These are phyloP conservation scores for Microctenopoma steveboyesi DNA, from an alignment of 2,797 vertebrate species.

Conservation along the genomic window DNA sequence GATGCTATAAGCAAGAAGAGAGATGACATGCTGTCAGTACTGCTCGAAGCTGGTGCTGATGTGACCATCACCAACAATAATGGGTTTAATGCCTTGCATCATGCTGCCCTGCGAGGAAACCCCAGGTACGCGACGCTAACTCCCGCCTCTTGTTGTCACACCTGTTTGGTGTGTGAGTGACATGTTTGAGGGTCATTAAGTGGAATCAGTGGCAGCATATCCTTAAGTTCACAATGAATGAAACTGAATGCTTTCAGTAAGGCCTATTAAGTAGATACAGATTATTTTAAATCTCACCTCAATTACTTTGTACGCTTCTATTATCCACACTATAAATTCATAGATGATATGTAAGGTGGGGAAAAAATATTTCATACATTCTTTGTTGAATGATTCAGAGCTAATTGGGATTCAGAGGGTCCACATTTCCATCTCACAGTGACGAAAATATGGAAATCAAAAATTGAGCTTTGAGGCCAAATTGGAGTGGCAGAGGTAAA, in stretches of 20 bases:
- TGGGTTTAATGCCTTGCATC: constrained; percentile 98
- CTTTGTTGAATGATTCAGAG: not conserved
- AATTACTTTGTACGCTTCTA: not conserved
- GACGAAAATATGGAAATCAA: not conserved
- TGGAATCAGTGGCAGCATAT: constrained; percentile 30
- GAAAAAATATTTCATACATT: not conserved
- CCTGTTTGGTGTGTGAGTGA: not conserved
- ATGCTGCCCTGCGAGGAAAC: constrained; percentile 96
- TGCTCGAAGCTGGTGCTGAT: constrained; percentile 96
- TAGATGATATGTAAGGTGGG: not conserved
- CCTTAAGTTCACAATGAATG: constrained; percentile 5
- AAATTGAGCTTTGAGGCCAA: not conserved
- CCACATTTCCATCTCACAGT: not conserved
- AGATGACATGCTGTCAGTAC: constrained; percentile 97
- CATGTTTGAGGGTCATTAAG: constrained; percentile 19
- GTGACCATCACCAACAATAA: constrained; percentile 99
- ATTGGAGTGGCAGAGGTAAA: too few relatives aligned
- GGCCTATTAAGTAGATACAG: not conserved
- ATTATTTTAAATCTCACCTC: not conserved
- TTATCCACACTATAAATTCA: not conserved
- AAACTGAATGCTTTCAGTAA: not conserved
- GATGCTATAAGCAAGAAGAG: constrained; percentile 99
- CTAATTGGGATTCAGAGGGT: not conserved
- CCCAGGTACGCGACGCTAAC: constrained; percentile 88
- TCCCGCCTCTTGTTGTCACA: not conserved